Evolutionary conservation across 2,888 invertebrate genomes (phyloP).

Genomic region (Pollenia griseotomentosa): DNA sequence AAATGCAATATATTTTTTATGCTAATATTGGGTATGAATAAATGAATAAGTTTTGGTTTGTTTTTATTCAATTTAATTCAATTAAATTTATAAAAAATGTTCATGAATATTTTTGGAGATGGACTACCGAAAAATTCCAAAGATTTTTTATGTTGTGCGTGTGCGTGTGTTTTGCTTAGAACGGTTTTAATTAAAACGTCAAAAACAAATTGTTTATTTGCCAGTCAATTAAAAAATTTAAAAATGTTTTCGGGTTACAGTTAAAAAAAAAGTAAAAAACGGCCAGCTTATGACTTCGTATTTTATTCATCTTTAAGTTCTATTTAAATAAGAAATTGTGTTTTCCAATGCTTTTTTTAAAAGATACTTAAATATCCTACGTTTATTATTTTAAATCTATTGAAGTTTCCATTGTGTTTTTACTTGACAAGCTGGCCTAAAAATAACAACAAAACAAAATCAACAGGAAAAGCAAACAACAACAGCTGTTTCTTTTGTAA

Average conservation of each 20-base stretch:
- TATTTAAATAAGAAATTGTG: too few relatives aligned
- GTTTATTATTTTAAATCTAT: too few relatives aligned
- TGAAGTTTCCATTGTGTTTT: too few relatives aligned
- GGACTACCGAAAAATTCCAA: background rate
- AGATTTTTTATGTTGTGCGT: background rate
- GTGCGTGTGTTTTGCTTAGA: too few relatives aligned
- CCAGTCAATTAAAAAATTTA: background rate
- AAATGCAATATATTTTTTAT: background rate
- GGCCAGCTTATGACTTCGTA: too few relatives aligned
- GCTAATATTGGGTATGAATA: background rate
- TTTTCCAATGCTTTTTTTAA: too few relatives aligned
- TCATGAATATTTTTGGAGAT: background rate
- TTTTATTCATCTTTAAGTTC: too few relatives aligned
- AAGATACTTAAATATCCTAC: too few relatives aligned
- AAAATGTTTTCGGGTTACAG: background rate
- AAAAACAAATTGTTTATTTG: background rate
- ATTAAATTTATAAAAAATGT: background rate
- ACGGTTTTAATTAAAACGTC: constrained; percentile 5
- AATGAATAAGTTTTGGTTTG: background rate
- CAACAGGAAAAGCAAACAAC: too few relatives aligned
- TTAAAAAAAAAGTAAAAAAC: background rate
- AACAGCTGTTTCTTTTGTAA: too few relatives aligned
- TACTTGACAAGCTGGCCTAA: too few relatives aligned
- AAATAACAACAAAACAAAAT: too few relatives aligned
- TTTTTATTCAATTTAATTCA: background rate